Base-by-base conservation (phyloP, 2,113 vertebrate genomes). In the Crocuta crocuta region DNA sequence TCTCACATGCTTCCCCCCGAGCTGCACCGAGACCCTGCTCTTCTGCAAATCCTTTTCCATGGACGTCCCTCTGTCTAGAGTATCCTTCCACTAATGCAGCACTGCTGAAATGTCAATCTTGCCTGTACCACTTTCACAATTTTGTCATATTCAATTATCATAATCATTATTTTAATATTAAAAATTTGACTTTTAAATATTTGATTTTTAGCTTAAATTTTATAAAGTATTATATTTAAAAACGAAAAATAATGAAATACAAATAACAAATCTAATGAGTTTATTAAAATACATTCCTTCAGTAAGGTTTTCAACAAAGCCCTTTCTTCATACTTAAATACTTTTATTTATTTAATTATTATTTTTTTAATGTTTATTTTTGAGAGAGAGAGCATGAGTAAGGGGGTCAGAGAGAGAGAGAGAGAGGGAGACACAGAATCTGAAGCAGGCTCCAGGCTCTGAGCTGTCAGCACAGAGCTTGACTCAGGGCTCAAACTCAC, bases 271-370 rank as follows among this genome's bases (percentile, higher is more conserved):
- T 65, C 2, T 76, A 63, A 84, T 83, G 19, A 68, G 33, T 84
- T 95, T 85, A 68, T 53, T 83, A 78, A 91, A 65, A 88, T 63
- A 45, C 7, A 82, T 76, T 96, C 23, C 10, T 93, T 90, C 48
- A 53, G 33, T 78, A 88, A 70, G 15, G 13, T 84, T 92, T 45
- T 80, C 11, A 26, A 21, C 39, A 91, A 89, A 83, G 13, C 24
- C 23, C 17, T 45, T 81, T 87, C 39, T 28, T 76, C 8, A 45
- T 79, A 79, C 31, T 94, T 83, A 87, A 39, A 88, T 48, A 17
- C 80, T 81, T 45, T 11, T 43, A 65, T 58, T 58, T 58, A 53
- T 21, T 58, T 58, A 55, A 55, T 53, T 53, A 58, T 58, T 55
- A 55, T 55, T 55, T 55, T 61, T 61, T 61, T 61, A 61, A 61